phyloP scores from a whole-genome alignment of 2,797 vertebrate species.

The Carcharodon carcharias region DNA sequence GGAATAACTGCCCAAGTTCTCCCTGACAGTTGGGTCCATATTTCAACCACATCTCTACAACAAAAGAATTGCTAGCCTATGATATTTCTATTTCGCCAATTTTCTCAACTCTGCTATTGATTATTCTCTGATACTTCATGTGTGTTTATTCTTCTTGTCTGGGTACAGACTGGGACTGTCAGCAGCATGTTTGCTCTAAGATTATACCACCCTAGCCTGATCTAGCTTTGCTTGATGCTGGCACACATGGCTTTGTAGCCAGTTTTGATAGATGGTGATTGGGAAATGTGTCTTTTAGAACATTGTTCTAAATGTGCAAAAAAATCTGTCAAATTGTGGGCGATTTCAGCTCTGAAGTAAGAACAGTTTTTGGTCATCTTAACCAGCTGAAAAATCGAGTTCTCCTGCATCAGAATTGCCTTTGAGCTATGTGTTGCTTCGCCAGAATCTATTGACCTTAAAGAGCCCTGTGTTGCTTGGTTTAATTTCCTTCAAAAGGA shows the following conservation, averaged over 20 bases:
- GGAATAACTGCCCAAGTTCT: background rate
- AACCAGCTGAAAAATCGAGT: background rate
- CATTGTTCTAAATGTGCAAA: background rate
- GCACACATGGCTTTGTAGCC: background rate
- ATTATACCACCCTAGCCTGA: background rate
- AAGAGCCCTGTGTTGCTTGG: slow-evolving; percentile 41
- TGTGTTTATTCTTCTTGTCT: background rate
- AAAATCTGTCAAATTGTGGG: background rate
- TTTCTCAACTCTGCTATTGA: background rate
- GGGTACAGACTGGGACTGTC: background rate
- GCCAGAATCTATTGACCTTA: slow-evolving; percentile 46
- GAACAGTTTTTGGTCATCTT: background rate
- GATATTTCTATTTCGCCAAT: background rate
- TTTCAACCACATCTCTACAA: background rate
- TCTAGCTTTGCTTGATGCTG: background rate
- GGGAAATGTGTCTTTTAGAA: background rate
- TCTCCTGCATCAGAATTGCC: slow-evolving; percentile 39
- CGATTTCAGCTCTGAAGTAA: background rate
- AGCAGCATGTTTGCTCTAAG: no score
- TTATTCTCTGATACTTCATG: background rate
- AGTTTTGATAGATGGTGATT: background rate
- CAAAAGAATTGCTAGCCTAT: background rate
- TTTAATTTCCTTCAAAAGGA: slow-evolving; percentile 51
- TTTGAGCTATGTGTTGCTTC: slow-evolving; percentile 45
- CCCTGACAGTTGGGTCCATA: background rate